Percentiles rank a stretch among this genome's conserved stretches.
Evolutionary conservation across 2,797 vertebrate species (phyloP).

Genomic region (Centropyge bicolor): DNA sequence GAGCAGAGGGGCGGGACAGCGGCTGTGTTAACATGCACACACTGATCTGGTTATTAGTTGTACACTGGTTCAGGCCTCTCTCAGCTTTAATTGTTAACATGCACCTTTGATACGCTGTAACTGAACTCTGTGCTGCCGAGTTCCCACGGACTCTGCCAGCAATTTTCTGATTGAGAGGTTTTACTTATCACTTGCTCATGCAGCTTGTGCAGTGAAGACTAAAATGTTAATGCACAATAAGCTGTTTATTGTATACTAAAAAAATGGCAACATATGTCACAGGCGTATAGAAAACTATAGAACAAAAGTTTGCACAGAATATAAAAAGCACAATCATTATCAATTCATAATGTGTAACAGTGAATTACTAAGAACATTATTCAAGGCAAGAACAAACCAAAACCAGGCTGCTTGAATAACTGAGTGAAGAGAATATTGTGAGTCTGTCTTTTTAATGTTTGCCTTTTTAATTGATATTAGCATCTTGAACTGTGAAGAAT

Average conservation of each 20-base stretch:
- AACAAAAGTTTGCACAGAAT: not conserved
- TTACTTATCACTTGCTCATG: not conserved
- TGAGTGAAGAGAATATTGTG: not conserved
- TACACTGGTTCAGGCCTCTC: not conserved
- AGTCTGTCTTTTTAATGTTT: not conserved
- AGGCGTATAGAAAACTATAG: not conserved
- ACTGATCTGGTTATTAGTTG: not conserved
- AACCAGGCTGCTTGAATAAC: not conserved
- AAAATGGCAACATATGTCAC: not conserved
- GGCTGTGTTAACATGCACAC: not conserved
- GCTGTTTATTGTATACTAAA: not conserved
- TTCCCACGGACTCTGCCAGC: not conserved
- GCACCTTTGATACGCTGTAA: not conserved
- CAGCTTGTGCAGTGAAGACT: not conserved
- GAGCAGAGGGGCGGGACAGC: not conserved
- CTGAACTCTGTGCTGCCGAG: not conserved
- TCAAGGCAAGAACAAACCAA: too few species aligned
- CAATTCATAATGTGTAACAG: not conserved
- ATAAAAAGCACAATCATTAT: not conserved
- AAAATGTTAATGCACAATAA: not conserved
- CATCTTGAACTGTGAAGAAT: not conserved
- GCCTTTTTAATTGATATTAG: constrained; percentile 7
- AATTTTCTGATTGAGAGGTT: not conserved
- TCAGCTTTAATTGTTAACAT: constrained; percentile 7
- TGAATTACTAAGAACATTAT: constrained; percentile 3